A percentile compares a stretch with the other conserved stretches of the same genome.
phyloP scores from a whole-genome alignment of 2,113 vertebrate genomes.

The Phycodurus eques region DNA sequence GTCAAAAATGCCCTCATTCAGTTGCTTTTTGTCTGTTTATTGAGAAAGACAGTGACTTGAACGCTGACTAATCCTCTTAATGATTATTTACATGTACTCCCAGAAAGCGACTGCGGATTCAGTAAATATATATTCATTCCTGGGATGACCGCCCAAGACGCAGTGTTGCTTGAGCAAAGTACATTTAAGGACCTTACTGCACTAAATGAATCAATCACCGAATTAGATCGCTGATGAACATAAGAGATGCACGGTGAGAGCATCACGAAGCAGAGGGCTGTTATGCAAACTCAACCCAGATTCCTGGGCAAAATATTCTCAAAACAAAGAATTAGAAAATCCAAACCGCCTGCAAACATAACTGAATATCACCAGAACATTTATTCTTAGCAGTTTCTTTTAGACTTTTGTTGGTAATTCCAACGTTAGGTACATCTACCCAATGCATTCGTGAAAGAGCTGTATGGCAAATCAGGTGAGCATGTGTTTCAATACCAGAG shows the following conservation, averaged over 20 bases:
- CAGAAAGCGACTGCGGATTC: background rate
- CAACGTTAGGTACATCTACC: too few relatives aligned
- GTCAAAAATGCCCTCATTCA: too few relatives aligned
- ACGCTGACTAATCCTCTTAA: conserved; percentile 7
- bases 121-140: background rate
- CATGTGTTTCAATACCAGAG: too few relatives aligned
- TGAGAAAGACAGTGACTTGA: background rate
- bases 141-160: background rate
- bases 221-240: background rate
- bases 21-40: background rate
- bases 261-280: conserved; percentile 5
- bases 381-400: background rate
- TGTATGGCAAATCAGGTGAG: too few relatives aligned
- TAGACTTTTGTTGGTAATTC: too few relatives aligned
- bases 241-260: conserved; percentile 2
- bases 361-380: conserved; percentile 1
- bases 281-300: background rate
- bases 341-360: rapidly evolving
- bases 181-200: background rate
- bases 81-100: conserved; percentile 8
- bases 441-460: too few relatives aligned
- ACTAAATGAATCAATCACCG: conserved; percentile 5
- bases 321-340: background rate
- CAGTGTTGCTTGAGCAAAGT: background rate
- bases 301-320: background rate